Percentiles rank a stretch among this genome's conserved stretches.
phyloP scores from a whole-genome alignment of 1,140 invertebrate species.

The Chrysoperla carnea region DNA sequence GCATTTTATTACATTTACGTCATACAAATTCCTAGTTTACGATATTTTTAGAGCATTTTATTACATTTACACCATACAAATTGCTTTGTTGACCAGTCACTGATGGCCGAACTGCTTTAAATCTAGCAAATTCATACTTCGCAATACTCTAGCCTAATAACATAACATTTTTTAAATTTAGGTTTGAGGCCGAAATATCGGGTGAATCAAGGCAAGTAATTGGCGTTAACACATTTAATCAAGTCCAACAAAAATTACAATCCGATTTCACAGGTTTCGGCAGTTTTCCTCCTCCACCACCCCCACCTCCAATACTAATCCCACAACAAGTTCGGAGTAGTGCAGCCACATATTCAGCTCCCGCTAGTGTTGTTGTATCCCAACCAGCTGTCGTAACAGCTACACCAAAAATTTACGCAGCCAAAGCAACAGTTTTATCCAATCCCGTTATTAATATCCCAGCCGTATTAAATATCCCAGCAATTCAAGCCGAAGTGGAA shows the following conservation, averaged over 20 bases:
- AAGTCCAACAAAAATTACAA: slow-evolving; percentile 43
- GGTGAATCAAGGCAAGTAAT: slow-evolving; percentile 39
- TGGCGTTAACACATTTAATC: slow-evolving; percentile 43
- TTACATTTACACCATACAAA: too few species aligned
- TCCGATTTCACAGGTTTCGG: slow-evolving; percentile 26
- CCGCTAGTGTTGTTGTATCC: slow-evolving; percentile 19
- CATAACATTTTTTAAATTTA: slow-evolving; percentile 17
- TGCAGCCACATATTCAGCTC: slow-evolving; percentile 8
- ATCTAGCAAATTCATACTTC: too few species aligned
- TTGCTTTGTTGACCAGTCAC: too few species aligned
- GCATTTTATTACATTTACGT: too few species aligned
- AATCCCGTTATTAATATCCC: slow-evolving; percentile 21
- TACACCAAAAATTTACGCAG: slow-evolving; percentile 40
- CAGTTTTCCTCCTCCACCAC: slow-evolving; percentile 29
- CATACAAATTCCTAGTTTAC: too few species aligned
- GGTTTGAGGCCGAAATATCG: slow-evolving; percentile 77
- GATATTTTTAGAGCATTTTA: too few species aligned
- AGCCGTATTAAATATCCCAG: slow-evolving; percentile 35
- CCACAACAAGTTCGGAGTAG: slow-evolving; percentile 37
- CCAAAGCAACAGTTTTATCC: slow-evolving; percentile 23
- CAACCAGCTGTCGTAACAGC: slow-evolving; percentile 40
- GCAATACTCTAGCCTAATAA: background rate
- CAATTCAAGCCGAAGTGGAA: slow-evolving; percentile 41
- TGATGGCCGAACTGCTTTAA: too few species aligned
- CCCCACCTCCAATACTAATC: slow-evolving; percentile 32